Evolutionary conservation across 2,797 vertebrate species (phyloP), one percentile per base, ranked within the genome.

Genomic region (Hydrolagus colliei): DNA sequence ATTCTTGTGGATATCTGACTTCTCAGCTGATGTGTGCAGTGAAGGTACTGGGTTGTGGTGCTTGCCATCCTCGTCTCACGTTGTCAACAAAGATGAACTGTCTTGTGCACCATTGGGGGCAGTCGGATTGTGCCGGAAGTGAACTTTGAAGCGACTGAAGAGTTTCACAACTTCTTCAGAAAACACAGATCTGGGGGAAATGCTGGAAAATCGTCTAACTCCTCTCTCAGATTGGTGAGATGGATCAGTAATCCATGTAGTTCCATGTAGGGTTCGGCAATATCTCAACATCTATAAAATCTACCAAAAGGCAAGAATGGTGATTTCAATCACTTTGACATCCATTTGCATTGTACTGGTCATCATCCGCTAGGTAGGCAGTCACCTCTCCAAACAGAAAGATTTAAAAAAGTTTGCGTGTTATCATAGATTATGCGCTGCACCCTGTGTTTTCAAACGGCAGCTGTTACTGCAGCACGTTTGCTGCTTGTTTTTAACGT

Each of bases 1-100:
- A 89, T 97, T 87, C 94, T 99, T 87, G 96, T 97, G 90, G 95
- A 96, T 88, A 93, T 98, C 91, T 99, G 96, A 96, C 91, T 89
- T 79, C 73, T 74, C 52, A 59, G n/a, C 12, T 9, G 9, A 27
- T 86, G 59, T 32, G 4, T 59, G 71, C 61, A 63, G 41, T 73
- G 85, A 74, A 73, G 72, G 32, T 71, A 71, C 79, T 68, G 67
- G 67, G 20, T 5, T 35, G 14, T 68, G 79, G 79, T 71, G 71
- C 35, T 68, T 67, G 79, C 79, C 27, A 41, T 84, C 22, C 79
- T 71, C 41, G 79, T 71, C 65, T 84, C 32, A 84, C 65, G n/a
- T 41, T 71, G 59, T 63, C 52, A 65, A 72, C 85, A 63, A 86
- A 32, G 84, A 61, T 62, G 72, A 52, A 85, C 20, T 52, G 32